Conservation (phyloP, 2,113 vertebrate species). For the Amblyornis subalaris region DNA sequence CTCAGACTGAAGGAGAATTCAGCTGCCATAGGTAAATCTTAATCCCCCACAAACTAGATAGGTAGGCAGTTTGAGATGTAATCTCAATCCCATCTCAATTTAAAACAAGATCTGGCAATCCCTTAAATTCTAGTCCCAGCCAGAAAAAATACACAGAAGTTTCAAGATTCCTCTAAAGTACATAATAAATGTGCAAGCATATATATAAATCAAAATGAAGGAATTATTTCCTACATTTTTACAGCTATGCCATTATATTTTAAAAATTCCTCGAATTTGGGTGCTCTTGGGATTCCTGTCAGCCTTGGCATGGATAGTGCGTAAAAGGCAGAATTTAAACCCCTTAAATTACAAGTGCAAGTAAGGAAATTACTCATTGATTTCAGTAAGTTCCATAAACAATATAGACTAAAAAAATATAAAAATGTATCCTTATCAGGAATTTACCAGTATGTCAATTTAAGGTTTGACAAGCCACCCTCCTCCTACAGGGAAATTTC, state of each 20-base stretch:
- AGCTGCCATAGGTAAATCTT: neutral
- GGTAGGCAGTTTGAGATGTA: neutral
- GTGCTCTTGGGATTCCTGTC: neutral
- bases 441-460: neutral
- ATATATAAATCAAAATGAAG: neutral
- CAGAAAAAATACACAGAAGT: neutral
- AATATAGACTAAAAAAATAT: neutral
- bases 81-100: accelerated
- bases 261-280: neutral
- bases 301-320: neutral
- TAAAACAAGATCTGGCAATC: neutral
- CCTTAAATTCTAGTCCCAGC: neutral
- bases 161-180: neutral
- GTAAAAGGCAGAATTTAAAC: neutral
- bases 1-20: neutral
- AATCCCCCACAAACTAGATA: neutral
- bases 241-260: neutral
- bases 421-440: neutral
- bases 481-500: neutral
- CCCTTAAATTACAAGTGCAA: neutral
- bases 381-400: neutral
- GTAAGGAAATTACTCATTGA: neutral
- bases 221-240: neutral
- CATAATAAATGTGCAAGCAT: neutral
- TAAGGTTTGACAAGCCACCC: neutral